These are phyloP conservation scores for Zoanthus sociatus DNA, from an alignment of 92 coral and sea anemone genomes.

Conservation along the genomic window DNA sequence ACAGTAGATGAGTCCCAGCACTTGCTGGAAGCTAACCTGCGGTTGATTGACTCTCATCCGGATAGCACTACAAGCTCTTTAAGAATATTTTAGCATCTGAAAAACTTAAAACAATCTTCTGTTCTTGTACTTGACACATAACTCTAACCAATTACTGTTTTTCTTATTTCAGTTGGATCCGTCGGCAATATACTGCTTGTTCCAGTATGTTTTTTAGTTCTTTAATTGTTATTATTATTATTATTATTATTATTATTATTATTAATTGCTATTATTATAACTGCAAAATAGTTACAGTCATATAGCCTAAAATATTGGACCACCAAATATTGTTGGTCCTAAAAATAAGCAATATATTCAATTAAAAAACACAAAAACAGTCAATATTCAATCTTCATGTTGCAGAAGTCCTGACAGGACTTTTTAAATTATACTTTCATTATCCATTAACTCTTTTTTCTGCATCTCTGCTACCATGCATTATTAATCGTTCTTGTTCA, in stretches of 20 bases:
- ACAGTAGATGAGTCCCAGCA: not conserved
- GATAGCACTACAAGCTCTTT: not conserved
- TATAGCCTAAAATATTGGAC: not conserved
- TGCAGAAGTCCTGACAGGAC: no score
- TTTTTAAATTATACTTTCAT: no score
- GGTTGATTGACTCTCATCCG: not conserved
- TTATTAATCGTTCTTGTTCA: no score
- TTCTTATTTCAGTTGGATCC: constrained; percentile 74
- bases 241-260: not conserved
- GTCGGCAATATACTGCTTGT: constrained; percentile 85
- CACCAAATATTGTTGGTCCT: no score
- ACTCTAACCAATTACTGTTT: not conserved
- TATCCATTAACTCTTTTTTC: no score
- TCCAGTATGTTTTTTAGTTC: constrained; percentile 80
- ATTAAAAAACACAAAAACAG: no score
- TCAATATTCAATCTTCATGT: no score
- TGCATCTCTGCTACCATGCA: no score
- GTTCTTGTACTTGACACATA: not conserved
- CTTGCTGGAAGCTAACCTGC: no score
- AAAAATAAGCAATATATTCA: no score
- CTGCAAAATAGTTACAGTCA: not conserved
- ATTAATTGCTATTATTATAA: not conserved
- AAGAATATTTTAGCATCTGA: not conserved
- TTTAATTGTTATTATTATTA: not conserved
- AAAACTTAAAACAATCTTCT: not conserved